Evolutionary conservation across 1,140 invertebrate genomes (phyloP).

Genomic region (Cryptotermes secundus): DNA sequence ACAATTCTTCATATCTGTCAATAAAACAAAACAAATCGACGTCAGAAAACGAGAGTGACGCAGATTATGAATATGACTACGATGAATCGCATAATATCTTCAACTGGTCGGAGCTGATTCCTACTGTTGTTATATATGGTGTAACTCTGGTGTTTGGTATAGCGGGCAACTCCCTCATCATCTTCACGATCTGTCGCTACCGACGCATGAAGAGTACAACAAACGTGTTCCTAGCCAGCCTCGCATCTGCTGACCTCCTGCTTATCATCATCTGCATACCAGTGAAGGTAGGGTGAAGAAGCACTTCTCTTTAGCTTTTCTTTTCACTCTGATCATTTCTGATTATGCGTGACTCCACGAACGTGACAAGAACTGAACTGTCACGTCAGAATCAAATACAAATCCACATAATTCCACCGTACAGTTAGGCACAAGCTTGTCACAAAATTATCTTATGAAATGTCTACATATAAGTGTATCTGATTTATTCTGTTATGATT

Average conservation of each 20-base stretch:
- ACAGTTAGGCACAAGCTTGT: too few species aligned
- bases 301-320: too few species aligned
- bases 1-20: not conserved
- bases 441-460: too few species aligned
- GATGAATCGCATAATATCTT: slow-evolving; percentile 48
- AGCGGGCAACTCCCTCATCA: slow-evolving; percentile 61
- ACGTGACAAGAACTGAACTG: too few species aligned
- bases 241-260: slow-evolving; percentile 70
- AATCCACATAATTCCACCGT: too few species aligned
- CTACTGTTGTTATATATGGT: slow-evolving; percentile 60
- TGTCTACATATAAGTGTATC: too few species aligned
- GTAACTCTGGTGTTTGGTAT: slow-evolving; percentile 63
- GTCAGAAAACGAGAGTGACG: slow-evolving; percentile 32
- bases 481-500: too few species aligned
- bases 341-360: too few species aligned
- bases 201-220: slow-evolving; percentile 62
- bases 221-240: slow-evolving; percentile 69
- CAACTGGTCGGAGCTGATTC: slow-evolving; percentile 59
- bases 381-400: too few species aligned
- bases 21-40: not conserved
- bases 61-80: slow-evolving; percentile 50
- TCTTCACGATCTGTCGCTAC: slow-evolving; percentile 58
- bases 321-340: too few species aligned
- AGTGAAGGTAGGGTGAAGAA: slow-evolving; percentile 62
- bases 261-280: slow-evolving; percentile 73